Conservation (phyloP, 2,113 vertebrate species). For the Crotalus helleri region DNA sequence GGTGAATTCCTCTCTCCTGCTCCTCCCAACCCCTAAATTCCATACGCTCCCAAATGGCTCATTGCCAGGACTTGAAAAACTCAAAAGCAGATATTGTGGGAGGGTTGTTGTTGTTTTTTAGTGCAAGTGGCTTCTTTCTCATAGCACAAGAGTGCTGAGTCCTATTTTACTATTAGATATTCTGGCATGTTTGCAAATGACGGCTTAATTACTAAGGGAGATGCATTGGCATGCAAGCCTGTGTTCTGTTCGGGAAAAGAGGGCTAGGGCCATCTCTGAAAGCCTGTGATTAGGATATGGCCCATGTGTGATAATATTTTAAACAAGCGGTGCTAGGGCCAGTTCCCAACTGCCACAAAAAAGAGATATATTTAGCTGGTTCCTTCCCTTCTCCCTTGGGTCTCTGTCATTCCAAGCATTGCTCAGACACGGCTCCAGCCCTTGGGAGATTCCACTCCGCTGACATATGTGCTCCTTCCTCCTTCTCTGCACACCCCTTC, state of each 20-base stretch:
- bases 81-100: background rate
- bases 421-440: background rate
- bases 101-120: no score
- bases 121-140: background rate
- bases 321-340: background rate
- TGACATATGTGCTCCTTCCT: constrained; percentile 5
- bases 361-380: constrained; percentile 26
- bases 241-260: background rate
- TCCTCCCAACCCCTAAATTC: background rate
- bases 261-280: background rate
- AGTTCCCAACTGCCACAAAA: background rate
- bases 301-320: background rate
- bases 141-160: background rate
- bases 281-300: background rate
- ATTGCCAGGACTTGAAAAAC: no score
- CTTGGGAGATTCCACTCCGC: background rate
- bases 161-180: background rate
- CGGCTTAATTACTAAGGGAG: background rate
- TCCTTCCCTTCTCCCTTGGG: background rate
- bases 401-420: constrained; percentile 33
- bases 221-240: background rate
- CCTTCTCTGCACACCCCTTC: background rate
- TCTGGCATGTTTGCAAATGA: background rate
- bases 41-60: background rate
- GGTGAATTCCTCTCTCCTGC: background rate